These are phyloP conservation scores for Psilopsiagon aurifrons DNA, from an alignment of 2,113 vertebrate genomes.

Conservation along the genomic window DNA sequence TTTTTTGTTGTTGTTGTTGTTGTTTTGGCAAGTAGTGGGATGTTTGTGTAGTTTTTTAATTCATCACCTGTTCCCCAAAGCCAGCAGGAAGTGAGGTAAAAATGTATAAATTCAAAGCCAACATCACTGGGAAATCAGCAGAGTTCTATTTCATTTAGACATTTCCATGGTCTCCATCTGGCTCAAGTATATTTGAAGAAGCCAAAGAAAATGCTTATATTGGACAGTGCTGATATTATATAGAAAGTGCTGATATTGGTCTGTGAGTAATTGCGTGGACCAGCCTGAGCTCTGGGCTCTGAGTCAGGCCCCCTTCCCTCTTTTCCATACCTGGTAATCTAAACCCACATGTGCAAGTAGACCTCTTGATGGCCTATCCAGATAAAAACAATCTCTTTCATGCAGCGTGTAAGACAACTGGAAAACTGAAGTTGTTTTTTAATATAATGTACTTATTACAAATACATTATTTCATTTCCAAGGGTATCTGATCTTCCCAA, in stretches of 20 bases:
- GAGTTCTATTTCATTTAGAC: neutral
- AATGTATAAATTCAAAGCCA: neutral
- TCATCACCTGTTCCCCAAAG: neutral
- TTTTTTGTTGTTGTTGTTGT: neutral
- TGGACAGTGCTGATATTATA: too few relatives aligned
- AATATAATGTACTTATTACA: neutral
- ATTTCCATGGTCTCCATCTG: neutral
- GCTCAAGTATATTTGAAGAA: neutral
- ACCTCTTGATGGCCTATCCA: neutral
- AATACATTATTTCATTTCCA: neutral
- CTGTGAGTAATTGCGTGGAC: neutral
- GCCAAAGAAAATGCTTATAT: neutral
- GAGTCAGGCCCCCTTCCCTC: neutral
- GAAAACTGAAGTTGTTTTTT: neutral
- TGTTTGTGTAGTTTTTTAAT: neutral
- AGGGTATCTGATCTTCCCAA: neutral
- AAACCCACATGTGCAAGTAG: neutral
- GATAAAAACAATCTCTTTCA: neutral
- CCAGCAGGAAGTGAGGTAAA: neutral
- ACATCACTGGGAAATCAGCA: neutral
- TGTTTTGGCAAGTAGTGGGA: neutral
- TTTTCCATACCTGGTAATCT: neutral
- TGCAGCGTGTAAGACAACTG: neutral
- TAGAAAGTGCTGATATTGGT: neutral
- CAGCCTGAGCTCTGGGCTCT: neutral